Evolutionary conservation across 2,888 invertebrate species (phyloP).

Genomic region (Trachelus troglodyta): DNA sequence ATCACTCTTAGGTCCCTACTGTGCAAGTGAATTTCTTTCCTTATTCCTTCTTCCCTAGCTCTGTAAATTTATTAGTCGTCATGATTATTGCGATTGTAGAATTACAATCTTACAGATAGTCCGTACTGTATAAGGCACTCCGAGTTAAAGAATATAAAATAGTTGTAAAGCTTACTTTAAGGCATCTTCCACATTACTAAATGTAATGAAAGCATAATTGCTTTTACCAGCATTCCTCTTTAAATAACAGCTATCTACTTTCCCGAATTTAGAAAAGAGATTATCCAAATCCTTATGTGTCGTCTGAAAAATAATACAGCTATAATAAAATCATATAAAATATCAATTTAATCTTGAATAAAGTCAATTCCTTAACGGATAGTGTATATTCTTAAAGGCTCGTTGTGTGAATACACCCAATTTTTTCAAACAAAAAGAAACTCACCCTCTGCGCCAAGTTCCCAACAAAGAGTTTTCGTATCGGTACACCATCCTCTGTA

Average conservation of each 20-base stretch:
- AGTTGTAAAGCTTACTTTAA: conserved; percentile 65
- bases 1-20: conserved; percentile 66
- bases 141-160: background rate
- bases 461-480: conserved; percentile 71
- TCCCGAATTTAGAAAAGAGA: conserved; percentile 71
- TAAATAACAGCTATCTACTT: conserved; percentile 71
- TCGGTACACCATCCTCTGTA: conserved; percentile 72
- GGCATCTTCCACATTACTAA: conserved; percentile 68
- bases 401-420: background rate
- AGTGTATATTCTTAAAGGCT: background rate
- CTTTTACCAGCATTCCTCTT: conserved; percentile 67
- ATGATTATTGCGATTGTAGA: background rate
- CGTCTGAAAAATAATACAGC: conserved; percentile 64
- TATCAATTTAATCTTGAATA: background rate
- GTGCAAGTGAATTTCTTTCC: conserved; percentile 52
- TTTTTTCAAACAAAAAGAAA: conserved; percentile 8
- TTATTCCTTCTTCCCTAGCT: conserved; percentile 47
- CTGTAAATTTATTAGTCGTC: conserved; percentile 28
- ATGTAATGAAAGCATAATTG: conserved; percentile 72
- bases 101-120: background rate
- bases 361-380: background rate
- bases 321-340: background rate
- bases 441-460: conserved; percentile 71
- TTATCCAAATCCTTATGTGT: conserved; percentile 69
- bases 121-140: background rate